phyloP scores from a whole-genome alignment of 2,888 invertebrate genomes.

The Lepidonotus clava region DNA sequence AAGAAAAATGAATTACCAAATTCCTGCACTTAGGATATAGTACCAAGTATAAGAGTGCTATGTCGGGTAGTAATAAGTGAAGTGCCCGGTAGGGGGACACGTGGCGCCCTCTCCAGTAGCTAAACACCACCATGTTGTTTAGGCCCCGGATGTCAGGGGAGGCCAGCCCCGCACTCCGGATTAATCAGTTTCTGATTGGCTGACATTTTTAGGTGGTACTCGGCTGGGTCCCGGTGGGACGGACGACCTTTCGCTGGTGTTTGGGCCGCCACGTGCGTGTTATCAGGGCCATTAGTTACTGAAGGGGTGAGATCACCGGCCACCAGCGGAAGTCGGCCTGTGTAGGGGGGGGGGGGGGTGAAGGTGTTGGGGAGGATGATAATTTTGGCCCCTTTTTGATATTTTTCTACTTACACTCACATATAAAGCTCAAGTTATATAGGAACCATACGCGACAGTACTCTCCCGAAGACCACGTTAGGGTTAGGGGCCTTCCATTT shows the following conservation, averaged over 20 bases:
- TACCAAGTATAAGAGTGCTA: background rate
- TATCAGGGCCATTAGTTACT: slow-evolving; percentile 43
- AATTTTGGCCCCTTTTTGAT: no score
- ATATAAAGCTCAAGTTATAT: no score
- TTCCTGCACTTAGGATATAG: background rate
- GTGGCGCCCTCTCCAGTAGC: slow-evolving; percentile 15
- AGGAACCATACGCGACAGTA: no score
- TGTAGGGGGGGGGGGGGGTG: background rate
- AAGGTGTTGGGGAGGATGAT: no score
- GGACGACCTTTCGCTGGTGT: slow-evolving; percentile 46
- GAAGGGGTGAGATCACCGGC: background rate
- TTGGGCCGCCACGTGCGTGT: slow-evolving; percentile 39
- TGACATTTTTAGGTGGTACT: slow-evolving; percentile 27
- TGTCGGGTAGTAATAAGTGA: no score
- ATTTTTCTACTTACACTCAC: no score
- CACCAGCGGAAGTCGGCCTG: background rate
- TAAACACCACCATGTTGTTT: slow-evolving; percentile 49
- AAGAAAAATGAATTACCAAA: no score
- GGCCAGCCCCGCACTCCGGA: slow-evolving; percentile 19
- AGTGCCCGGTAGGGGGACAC: no score
- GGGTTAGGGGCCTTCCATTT: no score
- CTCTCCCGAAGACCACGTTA: no score
- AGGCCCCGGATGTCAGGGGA: background rate
- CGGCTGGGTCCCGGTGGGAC: slow-evolving; percentile 6
- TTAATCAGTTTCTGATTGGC: slow-evolving; percentile 52